Percentiles rank a stretch among this genome's conserved stretches.
Evolutionary conservation across 2,113 vertebrate species (phyloP).

Genomic region (Pteruthius melanotis): DNA sequence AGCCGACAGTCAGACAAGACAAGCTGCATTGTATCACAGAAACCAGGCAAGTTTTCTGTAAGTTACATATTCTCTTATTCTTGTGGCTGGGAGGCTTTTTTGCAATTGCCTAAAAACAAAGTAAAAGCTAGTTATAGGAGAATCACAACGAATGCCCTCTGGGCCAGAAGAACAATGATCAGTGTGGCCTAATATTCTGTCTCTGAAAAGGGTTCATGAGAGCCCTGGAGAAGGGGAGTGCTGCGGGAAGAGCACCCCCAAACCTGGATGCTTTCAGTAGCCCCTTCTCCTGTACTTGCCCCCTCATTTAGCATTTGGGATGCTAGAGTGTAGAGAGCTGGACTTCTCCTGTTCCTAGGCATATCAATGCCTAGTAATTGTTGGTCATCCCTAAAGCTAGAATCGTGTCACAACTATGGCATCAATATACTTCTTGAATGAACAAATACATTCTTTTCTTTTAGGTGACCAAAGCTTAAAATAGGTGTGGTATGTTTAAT

Average conservation of each 20-base stretch:
- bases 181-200: background rate
- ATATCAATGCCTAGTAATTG: background rate
- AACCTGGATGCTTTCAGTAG: background rate
- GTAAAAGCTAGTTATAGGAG: background rate
- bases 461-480: background rate
- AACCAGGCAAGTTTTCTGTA: background rate
- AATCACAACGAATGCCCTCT: background rate
- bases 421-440: background rate
- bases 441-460: background rate
- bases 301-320: background rate
- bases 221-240: background rate
- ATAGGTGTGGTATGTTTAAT: background rate
- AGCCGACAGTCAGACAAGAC: background rate
- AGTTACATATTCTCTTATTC: background rate
- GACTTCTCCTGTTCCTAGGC: background rate
- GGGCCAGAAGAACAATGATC: background rate
- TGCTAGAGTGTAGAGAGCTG: background rate
- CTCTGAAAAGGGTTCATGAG: background rate
- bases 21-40: background rate
- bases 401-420: background rate
- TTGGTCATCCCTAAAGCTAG: background rate
- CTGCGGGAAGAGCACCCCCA: background rate
- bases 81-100: background rate
- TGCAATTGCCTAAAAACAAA: background rate
- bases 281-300: rapidly evolving